Percentiles rank a stretch among this genome's conserved stretches.
phyloP scores from a whole-genome alignment of 2,797 vertebrate species.

The Amphiprion clarkii region DNA sequence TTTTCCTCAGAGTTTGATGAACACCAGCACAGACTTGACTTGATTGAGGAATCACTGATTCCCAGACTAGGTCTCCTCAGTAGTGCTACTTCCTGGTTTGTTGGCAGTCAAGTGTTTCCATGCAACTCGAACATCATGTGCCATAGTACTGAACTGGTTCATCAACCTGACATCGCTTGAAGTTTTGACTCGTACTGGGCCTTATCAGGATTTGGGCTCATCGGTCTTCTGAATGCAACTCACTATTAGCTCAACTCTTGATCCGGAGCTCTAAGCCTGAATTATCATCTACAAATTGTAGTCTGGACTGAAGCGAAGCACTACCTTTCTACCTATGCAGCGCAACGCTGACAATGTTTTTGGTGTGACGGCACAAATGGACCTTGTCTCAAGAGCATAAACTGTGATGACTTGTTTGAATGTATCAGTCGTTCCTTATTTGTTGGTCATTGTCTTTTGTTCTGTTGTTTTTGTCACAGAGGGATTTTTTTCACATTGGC shows the following conservation, averaged over 20 bases:
- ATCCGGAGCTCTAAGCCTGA: constrained; percentile 59
- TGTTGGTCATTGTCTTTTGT: constrained; percentile 81
- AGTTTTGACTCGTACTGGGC: constrained; percentile 30
- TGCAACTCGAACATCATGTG: constrained; percentile 57
- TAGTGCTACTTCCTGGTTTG: constrained; percentile 29
- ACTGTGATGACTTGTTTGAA: constrained; percentile 85
- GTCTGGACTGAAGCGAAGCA: constrained; percentile 71
- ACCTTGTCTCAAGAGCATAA: constrained; percentile 78
- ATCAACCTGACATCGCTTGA: constrained; percentile 45
- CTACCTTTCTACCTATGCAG: constrained; percentile 83
- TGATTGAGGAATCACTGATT: constrained; percentile 31
- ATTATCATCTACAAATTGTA: constrained; percentile 54
- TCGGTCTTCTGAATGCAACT: constrained; percentile 61
- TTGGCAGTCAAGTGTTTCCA: constrained; percentile 27
- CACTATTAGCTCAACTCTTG: constrained; percentile 28
- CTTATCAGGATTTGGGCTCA: constrained; percentile 35
- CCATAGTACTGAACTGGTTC: constrained; percentile 64
- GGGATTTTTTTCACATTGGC: constrained; percentile 62
- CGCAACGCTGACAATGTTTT: constrained; percentile 76
- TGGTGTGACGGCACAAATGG: constrained; percentile 77
- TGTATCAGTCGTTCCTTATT: constrained; percentile 75
- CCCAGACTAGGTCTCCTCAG: constrained; percentile 25
- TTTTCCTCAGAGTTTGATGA: constrained; percentile 50
- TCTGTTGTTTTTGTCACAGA: constrained; percentile 64
- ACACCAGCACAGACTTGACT: constrained; percentile 72